phyloP scores from a whole-genome alignment of 2,797 vertebrate species.

The Syngnathus rostellatus region DNA sequence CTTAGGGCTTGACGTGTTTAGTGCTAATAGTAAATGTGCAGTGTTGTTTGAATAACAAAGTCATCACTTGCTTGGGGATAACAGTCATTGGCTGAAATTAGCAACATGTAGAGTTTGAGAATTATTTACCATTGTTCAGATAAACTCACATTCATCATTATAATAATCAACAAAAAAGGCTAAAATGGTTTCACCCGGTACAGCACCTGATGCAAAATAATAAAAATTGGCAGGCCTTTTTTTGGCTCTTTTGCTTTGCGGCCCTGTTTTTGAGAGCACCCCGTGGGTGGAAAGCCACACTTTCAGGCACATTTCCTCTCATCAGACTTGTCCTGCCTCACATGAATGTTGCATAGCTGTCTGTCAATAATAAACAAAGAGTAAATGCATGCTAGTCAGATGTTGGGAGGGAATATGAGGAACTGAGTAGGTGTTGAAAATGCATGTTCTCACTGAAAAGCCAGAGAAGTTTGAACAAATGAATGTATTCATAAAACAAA shows the following conservation, averaged over 20 bases:
- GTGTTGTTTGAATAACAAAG: constrained; percentile 44
- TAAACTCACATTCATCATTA: not conserved
- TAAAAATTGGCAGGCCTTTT: constrained; percentile 60
- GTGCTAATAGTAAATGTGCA: constrained; percentile 28
- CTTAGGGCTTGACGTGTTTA: constrained; percentile 49
- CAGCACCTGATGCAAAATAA: constrained; percentile 62
- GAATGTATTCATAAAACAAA: not conserved
- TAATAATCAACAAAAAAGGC: not conserved
- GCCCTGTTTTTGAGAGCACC: constrained; percentile 39
- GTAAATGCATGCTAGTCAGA: constrained; percentile 9
- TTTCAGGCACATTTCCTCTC: constrained; percentile 40
- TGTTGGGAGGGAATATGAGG: constrained; percentile 5
- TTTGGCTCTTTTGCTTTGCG: constrained; percentile 50
- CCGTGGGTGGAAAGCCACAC: constrained; percentile 36
- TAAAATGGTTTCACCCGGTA: constrained; percentile 36
- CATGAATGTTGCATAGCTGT: constrained; percentile 15
- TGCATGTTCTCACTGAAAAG: not conserved
- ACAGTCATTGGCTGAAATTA: constrained; percentile 32
- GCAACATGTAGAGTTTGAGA: constrained; percentile 10
- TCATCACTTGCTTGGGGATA: constrained; percentile 33
- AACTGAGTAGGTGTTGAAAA: not conserved
- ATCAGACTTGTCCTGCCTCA: constrained; percentile 19
- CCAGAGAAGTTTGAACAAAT: not conserved
- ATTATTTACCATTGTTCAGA: not conserved
- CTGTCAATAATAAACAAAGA: constrained; percentile 34